phyloP scores from a whole-genome alignment of 1,140 invertebrate genomes.

The Colletes latitarsis region DNA sequence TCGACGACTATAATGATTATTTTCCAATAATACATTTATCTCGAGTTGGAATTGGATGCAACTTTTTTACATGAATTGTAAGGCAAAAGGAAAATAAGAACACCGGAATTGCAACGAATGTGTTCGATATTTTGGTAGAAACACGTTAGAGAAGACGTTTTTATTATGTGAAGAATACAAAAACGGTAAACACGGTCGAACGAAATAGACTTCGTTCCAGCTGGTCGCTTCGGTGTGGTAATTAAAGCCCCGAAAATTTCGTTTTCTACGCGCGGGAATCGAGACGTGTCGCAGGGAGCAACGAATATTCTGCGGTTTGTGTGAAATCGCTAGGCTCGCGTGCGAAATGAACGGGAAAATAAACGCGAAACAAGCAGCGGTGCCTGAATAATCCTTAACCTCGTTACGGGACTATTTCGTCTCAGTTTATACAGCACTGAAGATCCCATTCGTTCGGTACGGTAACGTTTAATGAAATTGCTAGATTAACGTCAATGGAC shows the following conservation, averaged over 20 bases:
- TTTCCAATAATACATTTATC: no score
- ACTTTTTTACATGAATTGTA: no score
- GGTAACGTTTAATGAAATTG: constrained; percentile 45
- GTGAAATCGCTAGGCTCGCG: not conserved
- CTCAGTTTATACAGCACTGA: constrained; percentile 20
- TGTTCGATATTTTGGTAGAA: not conserved
- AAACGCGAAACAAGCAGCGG: constrained; percentile 33
- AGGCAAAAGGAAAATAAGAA: no score
- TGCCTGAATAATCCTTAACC: constrained; percentile 46
- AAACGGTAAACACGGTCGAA: not conserved
- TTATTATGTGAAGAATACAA: not conserved
- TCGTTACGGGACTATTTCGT: constrained; percentile 43
- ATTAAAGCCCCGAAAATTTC: constrained; percentile 12
- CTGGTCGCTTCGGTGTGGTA: not conserved
- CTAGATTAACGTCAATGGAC: constrained; percentile 40
- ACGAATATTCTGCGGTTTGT: constrained; percentile 3
- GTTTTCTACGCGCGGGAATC: not conserved
- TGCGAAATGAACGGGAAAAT: constrained; percentile 21
- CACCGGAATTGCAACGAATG: no score
- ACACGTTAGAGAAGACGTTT: not conserved
- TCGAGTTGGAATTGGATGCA: no score
- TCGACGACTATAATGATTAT: no score
- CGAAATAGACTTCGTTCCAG: no score
- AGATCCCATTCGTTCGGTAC: constrained; percentile 4
- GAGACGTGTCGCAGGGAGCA: not conserved